Percentiles rank a stretch among this genome's conserved stretches.
Conservation (phyloP, 2,113 vertebrate genomes). For the Sclerurus mexicanus region DNA sequence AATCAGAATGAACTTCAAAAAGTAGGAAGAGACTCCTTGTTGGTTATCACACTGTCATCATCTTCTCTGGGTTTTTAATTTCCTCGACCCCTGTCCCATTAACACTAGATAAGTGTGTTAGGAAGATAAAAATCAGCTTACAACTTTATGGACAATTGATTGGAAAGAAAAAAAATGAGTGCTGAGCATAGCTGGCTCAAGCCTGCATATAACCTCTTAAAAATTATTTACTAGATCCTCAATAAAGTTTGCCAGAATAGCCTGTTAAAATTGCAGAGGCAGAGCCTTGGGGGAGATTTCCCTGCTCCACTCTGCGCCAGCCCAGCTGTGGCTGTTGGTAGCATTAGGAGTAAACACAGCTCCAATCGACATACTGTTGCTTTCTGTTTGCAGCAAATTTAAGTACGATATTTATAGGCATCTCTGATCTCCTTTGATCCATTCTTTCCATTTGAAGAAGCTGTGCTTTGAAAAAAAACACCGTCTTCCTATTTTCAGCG, state of each 20-base stretch:
- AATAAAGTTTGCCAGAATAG: background rate
- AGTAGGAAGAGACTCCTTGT: background rate
- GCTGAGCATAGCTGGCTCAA: background rate
- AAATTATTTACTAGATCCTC: conserved; percentile 26
- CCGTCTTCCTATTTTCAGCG: background rate
- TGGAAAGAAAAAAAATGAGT: background rate
- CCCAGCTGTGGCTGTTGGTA: background rate
- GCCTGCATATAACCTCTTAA: background rate
- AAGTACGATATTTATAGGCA: background rate
- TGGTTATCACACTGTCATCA: background rate
- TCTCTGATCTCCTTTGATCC: conserved; percentile 34
- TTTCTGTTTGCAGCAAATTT: conserved; percentile 20
- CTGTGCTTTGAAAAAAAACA: background rate
- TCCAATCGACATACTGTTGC: background rate
- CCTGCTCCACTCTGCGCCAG: background rate
- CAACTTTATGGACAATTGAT: background rate
- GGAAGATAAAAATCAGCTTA: conserved; percentile 22
- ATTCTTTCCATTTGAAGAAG: conserved; percentile 10
- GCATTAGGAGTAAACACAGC: background rate
- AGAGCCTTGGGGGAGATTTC: background rate
- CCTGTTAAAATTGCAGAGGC: background rate
- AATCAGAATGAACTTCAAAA: background rate
- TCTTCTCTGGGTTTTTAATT: background rate
- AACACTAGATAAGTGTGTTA: background rate
- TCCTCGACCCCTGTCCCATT: background rate